Percentiles rank a stretch among this genome's conserved stretches.
Conservation (phyloP, 2,888 invertebrate species). For the Suillia variegata region DNA sequence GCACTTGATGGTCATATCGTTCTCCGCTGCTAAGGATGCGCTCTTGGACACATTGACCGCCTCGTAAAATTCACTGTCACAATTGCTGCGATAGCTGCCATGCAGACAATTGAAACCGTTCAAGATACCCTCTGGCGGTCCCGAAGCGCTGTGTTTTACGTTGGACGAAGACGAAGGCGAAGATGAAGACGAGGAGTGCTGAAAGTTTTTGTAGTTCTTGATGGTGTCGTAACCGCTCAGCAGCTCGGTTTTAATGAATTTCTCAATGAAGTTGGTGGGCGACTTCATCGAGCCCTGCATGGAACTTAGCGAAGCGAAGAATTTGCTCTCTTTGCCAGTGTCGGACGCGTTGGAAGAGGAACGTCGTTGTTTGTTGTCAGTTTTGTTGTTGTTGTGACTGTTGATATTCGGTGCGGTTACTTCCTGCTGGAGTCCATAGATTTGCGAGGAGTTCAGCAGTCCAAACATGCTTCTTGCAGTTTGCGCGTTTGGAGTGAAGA, state of each 20-base stretch:
- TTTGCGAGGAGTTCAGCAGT: slow-evolving; percentile 54
- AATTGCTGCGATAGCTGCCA: slow-evolving; percentile 53
- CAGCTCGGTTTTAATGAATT: slow-evolving; percentile 53
- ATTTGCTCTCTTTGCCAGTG: slow-evolving; percentile 31
- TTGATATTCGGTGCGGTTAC: slow-evolving; percentile 22
- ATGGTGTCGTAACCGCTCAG: slow-evolving; percentile 51
- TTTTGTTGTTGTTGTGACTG: slow-evolving; percentile 22
- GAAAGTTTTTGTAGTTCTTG: slow-evolving; percentile 41
- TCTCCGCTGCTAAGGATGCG: no score
- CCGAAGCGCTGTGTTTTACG: background rate
- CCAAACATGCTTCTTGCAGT: slow-evolving; percentile 48
- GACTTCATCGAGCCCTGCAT: slow-evolving; percentile 43
- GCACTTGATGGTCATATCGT: slow-evolving; percentile 41
- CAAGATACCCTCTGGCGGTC: slow-evolving; percentile 36
- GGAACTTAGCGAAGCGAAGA: slow-evolving; percentile 43
- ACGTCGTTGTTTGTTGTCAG: slow-evolving; percentile 21
- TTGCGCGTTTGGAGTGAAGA: background rate
- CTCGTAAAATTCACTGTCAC: slow-evolving; percentile 52
- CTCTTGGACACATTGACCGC: slow-evolving; percentile 29
- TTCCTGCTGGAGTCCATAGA: slow-evolving; percentile 53
- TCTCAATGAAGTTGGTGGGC: slow-evolving; percentile 54
- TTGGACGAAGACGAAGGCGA: slow-evolving; percentile 9
- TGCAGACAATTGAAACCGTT: slow-evolving; percentile 50
- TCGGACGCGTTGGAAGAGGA: slow-evolving; percentile 26
- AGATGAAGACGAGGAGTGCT: slow-evolving; percentile 19